Evolutionary conservation across 2,113 vertebrate species (phyloP).

Genomic region (Sciurus niger): DNA sequence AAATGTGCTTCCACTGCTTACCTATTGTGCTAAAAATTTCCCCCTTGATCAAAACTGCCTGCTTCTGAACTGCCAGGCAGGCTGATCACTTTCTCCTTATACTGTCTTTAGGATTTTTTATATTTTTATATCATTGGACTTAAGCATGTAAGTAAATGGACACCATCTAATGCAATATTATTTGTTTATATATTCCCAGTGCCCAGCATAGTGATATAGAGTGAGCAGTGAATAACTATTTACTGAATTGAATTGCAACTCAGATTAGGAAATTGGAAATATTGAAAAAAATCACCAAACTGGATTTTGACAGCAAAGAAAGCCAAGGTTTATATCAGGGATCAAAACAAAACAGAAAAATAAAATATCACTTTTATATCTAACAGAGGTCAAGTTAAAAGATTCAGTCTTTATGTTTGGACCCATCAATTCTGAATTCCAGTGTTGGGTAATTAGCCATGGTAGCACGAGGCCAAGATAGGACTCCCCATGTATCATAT

Average conservation of each 20-base stretch:
- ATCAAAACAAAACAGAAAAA: background rate
- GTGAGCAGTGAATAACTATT: constrained; percentile 5
- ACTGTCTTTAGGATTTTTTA: background rate
- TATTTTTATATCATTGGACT: background rate
- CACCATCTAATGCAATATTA: background rate
- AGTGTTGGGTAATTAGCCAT: background rate
- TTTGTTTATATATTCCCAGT: constrained; percentile 21
- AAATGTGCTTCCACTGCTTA: background rate
- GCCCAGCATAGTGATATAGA: background rate
- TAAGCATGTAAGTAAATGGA: background rate
- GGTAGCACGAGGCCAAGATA: background rate
- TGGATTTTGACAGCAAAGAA: background rate
- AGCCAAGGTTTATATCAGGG: background rate
- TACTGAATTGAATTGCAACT: background rate
- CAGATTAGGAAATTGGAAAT: constrained; percentile 30
- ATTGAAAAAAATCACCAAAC: background rate
- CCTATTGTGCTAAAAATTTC: background rate
- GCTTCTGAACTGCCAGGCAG: background rate
- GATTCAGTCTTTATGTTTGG: background rate
- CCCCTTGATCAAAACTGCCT: background rate
- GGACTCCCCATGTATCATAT: background rate
- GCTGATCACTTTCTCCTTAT: background rate
- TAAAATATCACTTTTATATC: background rate
- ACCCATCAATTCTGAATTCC: background rate
- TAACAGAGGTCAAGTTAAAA: background rate